Evolutionary conservation across 2,888 invertebrate species (phyloP).

Genomic region (Cartodere bifasciata): DNA sequence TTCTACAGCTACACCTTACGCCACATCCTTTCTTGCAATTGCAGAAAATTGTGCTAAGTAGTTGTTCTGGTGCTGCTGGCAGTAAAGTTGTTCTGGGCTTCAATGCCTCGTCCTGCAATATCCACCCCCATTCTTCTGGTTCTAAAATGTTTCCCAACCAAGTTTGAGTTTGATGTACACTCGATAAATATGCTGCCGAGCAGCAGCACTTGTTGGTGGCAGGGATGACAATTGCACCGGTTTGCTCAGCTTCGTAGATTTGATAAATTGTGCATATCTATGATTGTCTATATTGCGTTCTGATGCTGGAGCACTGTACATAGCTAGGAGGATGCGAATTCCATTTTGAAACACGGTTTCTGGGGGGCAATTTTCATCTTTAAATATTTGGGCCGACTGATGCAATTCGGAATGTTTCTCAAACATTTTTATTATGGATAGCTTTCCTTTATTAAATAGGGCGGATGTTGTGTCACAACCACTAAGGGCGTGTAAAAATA

Average conservation of each 20-base stretch:
- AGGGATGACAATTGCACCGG: slow-evolving; percentile 25
- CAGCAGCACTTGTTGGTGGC: slow-evolving; percentile 28
- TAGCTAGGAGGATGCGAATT: slow-evolving; percentile 22
- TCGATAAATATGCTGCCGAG: too few species aligned
- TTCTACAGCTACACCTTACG: slow-evolving; percentile 22
- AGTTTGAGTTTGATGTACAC: too few species aligned
- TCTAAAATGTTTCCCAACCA: slow-evolving; percentile 19
- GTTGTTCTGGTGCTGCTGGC: slow-evolving; percentile 22
- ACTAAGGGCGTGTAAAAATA: slow-evolving; percentile 18
- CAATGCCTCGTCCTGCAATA: slow-evolving; percentile 22
- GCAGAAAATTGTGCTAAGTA: slow-evolving; percentile 19
- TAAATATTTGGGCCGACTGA: slow-evolving; percentile 21
- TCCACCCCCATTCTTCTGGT: slow-evolving; percentile 18
- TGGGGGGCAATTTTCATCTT: slow-evolving; percentile 26
- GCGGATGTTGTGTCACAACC: slow-evolving; percentile 20
- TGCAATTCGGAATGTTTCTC: slow-evolving; percentile 23
- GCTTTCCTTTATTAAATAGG: slow-evolving; percentile 22
- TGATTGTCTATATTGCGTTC: slow-evolving; percentile 16
- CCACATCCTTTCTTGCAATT: slow-evolving; percentile 21
- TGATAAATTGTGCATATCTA: slow-evolving; percentile 20
- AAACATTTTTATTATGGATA: slow-evolving; percentile 18
- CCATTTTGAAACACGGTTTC: slow-evolving; percentile 23
- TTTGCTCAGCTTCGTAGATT: slow-evolving; percentile 25
- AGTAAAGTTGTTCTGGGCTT: slow-evolving; percentile 22
- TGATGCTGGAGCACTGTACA: slow-evolving; percentile 27